Evolutionary conservation across 2,888 invertebrate genomes (phyloP), one percentile per base, ranked within the genome.

Genomic region (Sussaba pulchella): DNA sequence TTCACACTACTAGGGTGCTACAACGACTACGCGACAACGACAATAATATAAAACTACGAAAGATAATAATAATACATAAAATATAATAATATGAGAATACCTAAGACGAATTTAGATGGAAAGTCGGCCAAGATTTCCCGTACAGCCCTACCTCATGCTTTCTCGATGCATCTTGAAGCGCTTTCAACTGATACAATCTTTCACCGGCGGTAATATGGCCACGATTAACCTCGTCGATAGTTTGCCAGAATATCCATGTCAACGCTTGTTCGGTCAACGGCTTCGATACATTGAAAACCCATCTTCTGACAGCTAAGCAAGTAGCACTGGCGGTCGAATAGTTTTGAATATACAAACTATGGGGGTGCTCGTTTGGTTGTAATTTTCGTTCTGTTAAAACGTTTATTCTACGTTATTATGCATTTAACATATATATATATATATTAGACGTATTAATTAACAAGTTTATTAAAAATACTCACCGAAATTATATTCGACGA

Each of bases 311-410:
- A 80, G 97, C 95, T 57, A 99, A 94, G 91, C 99, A 99, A 61
- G 98, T 98, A 85, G 98, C 97, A 43, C 98, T 98, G 41, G 99
- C 99, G 10, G 99, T 99, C 84, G 98, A 98, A 92, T 99, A 99
- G 93, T 99, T 99, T 93, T 99, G 99, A 87, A 99, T 98, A 93
- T 99, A 99, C 83, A 99, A 94, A 88, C 98, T 97, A 93, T 99
- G 99, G 0, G 99, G 99, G 87, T 98, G 97, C 93, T 99, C 99
- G 91, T 96, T 96, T 0, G 97, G 96, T 87, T 97, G 97, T 80
- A 99, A 93, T 93, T 99, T 99, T 72, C 99, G 95, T 92, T 99
- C 99, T 98, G 93, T n/a, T 93, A 93, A 81, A 82, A 80, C n/a
- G n/a, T n/a, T n/a, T n/a, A n/a, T n/a, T 66, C 84, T 50, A 59